These are phyloP conservation scores for Eupristina koningsbergeri DNA, from an alignment of 1,140 invertebrate species.

Conservation along the genomic window DNA sequence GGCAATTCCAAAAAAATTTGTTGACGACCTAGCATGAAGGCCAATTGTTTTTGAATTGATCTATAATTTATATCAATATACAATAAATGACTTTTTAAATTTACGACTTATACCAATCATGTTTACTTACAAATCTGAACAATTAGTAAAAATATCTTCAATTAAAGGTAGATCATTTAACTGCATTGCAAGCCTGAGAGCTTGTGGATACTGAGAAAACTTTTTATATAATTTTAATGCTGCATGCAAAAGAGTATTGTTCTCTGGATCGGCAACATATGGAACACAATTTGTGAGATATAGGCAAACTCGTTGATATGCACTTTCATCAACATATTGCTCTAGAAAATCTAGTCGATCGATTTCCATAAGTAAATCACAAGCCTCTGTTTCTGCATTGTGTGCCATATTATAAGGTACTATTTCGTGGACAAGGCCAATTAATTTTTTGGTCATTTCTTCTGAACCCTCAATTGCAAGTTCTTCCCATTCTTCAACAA, in stretches of 20 bases:
- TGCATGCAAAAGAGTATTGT: slow-evolving; percentile 89
- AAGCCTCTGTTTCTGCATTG: slow-evolving; percentile 99
- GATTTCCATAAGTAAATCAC: slow-evolving; percentile 98
- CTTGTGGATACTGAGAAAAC: slow-evolving; percentile 95
- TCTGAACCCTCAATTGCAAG: slow-evolving; percentile 77
- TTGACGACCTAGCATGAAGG: slow-evolving; percentile 97
- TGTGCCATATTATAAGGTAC: slow-evolving; percentile 98
- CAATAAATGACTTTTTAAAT: too few species aligned
- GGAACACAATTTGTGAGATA: slow-evolving; percentile 97
- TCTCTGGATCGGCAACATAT: slow-evolving; percentile 98
- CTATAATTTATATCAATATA: slow-evolving; percentile 71
- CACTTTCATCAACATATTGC: slow-evolving; percentile 93
- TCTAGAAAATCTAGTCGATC: slow-evolving; percentile 92
- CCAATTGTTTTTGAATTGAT: slow-evolving; percentile 94
- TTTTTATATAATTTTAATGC: slow-evolving; percentile 92
- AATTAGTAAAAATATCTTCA: slow-evolving; percentile 89
- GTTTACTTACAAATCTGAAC: slow-evolving; percentile 89
- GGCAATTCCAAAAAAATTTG: slow-evolving; percentile 90
- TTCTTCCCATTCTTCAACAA: slow-evolving; percentile 92
- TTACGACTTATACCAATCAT: too few species aligned
- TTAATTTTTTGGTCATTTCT: slow-evolving; percentile 78
- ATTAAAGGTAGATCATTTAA: slow-evolving; percentile 91
- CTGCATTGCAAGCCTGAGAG: slow-evolving; percentile 94
- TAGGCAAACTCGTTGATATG: slow-evolving; percentile 94
- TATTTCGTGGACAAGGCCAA: slow-evolving; percentile 88